phyloP scores from a whole-genome alignment of 2,888 invertebrate species.

The Cloeon dipterum region DNA sequence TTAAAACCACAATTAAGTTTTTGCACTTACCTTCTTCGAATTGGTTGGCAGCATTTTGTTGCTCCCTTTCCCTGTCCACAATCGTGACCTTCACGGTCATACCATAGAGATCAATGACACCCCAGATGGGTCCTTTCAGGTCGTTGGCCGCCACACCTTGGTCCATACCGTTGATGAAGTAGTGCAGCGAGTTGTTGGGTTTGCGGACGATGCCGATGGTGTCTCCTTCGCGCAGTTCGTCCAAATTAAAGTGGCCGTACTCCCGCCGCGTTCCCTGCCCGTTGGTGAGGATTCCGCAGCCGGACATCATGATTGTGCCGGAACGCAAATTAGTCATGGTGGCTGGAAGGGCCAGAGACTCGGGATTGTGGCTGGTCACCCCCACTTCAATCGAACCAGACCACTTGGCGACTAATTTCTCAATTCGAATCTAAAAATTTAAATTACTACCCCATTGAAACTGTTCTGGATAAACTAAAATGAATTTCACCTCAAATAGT shows the following conservation, averaged over 20 bases:
- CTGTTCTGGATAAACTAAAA: not conserved
- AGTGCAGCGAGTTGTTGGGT: conserved; percentile 64
- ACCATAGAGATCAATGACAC: conserved; percentile 84
- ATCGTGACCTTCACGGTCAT: conserved; percentile 58
- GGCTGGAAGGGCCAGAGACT: conserved; percentile 72
- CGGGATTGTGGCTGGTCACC: conserved; percentile 82
- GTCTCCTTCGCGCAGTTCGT: conserved; percentile 81
- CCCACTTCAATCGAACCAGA: conserved; percentile 86
- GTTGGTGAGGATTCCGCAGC: conserved; percentile 87
- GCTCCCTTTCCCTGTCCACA: not conserved
- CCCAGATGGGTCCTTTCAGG: conserved; percentile 67
- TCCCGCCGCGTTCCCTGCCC: conserved; percentile 84
- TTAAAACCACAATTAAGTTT: too few relatives aligned
- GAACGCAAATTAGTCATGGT: conserved; percentile 94
- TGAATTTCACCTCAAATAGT: conserved; percentile 49
- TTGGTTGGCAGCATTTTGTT: too few relatives aligned
- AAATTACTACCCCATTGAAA: too few relatives aligned
- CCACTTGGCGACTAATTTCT: conserved; percentile 85
- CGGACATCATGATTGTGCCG: conserved; percentile 89
- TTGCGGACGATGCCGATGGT: conserved; percentile 80
- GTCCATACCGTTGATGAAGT: conserved; percentile 79
- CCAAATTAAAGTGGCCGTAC: conserved; percentile 82
- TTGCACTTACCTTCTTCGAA: too few relatives aligned
- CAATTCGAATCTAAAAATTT: conserved; percentile 50
- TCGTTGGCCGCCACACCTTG: conserved; percentile 76